Conservation (phyloP, 2,797 vertebrate genomes). For the Australoheros facetus region DNA sequence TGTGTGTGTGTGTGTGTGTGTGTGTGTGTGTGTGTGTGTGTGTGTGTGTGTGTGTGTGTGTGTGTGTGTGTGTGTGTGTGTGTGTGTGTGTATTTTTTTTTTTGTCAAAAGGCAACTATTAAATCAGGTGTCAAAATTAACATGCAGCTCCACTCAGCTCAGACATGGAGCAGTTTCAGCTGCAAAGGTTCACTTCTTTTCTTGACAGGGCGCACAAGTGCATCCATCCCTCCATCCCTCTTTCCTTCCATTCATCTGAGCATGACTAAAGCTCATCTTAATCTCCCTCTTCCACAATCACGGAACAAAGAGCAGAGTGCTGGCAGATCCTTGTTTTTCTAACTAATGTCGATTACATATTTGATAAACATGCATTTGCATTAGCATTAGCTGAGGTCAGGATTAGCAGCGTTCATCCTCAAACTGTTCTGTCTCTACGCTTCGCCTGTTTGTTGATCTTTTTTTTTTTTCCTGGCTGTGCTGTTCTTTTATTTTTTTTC, state of each 20-base stretch:
- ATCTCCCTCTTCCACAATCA: slow-evolving; percentile 79
- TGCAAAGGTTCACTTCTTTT: slow-evolving; percentile 39
- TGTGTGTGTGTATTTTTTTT: too few relatives aligned
- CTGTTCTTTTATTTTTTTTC: slow-evolving; percentile 33
- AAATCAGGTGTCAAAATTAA: not conserved
- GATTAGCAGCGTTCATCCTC: slow-evolving; percentile 81
- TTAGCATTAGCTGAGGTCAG: slow-evolving; percentile 80
- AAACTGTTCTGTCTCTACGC: slow-evolving; percentile 80
- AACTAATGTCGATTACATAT: slow-evolving; percentile 81
- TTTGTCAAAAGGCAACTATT: not conserved
- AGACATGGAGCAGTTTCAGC: slow-evolving; percentile 24
- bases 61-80: too few relatives aligned
- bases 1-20: too few relatives aligned
- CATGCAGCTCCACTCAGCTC: not conserved
- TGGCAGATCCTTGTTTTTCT: slow-evolving; percentile 75
- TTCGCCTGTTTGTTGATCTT: slow-evolving; percentile 80
- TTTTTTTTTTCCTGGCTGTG: slow-evolving; percentile 45
- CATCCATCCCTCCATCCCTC: slow-evolving; percentile 53
- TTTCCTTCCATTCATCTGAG: slow-evolving; percentile 73
- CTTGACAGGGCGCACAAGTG: slow-evolving; percentile 48
- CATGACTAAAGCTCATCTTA: slow-evolving; percentile 77
- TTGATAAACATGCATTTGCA: slow-evolving; percentile 83
- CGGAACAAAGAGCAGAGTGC: slow-evolving; percentile 79
- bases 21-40: too few relatives aligned
- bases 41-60: too few relatives aligned